Percentiles rank a stretch among this genome's conserved stretches.
phyloP scores from a whole-genome alignment of 1,140 invertebrate species.

The Cotesia chilonis region DNA sequence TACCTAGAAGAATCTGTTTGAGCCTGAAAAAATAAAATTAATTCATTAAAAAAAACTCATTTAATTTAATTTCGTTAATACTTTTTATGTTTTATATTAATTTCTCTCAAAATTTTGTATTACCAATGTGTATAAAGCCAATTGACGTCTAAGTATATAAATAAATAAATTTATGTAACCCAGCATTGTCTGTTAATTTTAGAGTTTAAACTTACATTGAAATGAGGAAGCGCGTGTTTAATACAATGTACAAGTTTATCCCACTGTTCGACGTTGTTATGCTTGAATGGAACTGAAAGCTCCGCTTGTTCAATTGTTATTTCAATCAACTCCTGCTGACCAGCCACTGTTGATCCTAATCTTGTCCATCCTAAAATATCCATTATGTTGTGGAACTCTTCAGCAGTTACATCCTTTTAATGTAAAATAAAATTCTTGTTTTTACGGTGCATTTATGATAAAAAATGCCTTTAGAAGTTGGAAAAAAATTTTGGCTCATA shows the following conservation, averaged over 20 bases:
- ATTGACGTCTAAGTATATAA: too few relatives aligned
- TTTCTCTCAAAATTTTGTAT: too few relatives aligned
- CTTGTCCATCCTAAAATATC: constrained; percentile 82
- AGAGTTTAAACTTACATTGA: constrained; percentile 76
- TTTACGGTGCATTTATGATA: background rate
- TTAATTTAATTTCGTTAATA: too few relatives aligned
- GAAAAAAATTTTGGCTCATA: too few relatives aligned
- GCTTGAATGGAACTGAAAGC: constrained; percentile 78
- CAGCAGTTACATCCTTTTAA: constrained; percentile 84
- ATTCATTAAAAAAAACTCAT: background rate
- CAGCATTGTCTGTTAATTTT: constrained; percentile 15
- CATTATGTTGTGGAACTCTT: constrained; percentile 92
- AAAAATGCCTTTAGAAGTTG: too few relatives aligned
- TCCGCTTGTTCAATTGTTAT: constrained; percentile 86
- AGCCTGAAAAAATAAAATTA: constrained; percentile 67
- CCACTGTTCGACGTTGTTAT: constrained; percentile 77
- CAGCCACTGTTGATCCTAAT: constrained; percentile 80
- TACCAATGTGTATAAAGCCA: too few relatives aligned
- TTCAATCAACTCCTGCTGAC: constrained; percentile 87
- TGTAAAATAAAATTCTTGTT: constrained; percentile 24
- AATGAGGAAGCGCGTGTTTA: constrained; percentile 84
- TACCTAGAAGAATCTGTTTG: constrained; percentile 89
- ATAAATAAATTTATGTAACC: too few relatives aligned
- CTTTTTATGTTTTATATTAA: too few relatives aligned
- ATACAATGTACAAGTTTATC: constrained; percentile 86